Conservation (phyloP, 2,113 vertebrate genomes). For the Eretmochelys imbricata region DNA sequence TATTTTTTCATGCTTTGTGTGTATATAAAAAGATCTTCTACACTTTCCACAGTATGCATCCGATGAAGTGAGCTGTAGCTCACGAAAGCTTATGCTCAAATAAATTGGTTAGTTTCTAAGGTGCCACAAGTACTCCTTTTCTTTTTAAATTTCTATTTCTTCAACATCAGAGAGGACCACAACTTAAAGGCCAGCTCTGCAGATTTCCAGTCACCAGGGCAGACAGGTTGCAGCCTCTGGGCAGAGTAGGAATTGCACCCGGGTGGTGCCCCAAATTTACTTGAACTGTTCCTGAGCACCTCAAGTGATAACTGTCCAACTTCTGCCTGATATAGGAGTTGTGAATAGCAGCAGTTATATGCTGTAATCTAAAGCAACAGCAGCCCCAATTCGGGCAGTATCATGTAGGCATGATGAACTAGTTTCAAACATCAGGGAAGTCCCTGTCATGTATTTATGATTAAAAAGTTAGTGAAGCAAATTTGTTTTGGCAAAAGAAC, state of each 20-base stretch:
- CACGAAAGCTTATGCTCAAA: too few relatives aligned
- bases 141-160: neutral
- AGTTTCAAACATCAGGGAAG: neutral
- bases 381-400: neutral
- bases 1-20: too few relatives aligned
- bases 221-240: neutral
- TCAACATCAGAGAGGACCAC: neutral
- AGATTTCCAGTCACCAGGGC: neutral
- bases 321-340: neutral
- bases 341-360: neutral
- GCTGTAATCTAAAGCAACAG: neutral
- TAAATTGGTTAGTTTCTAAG: too few relatives aligned
- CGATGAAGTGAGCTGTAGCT: too few relatives aligned
- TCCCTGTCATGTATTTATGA: neutral
- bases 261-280: rapidly evolving
- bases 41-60: too few relatives aligned
- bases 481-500: neutral
- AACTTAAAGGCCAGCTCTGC: neutral
- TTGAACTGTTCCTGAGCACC: neutral
- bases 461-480: neutral
- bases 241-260: rapidly evolving
- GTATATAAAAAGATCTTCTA: too few relatives aligned
- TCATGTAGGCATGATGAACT: neutral
- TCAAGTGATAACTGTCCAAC: neutral
- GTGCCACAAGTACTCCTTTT: too few relatives aligned